These are phyloP conservation scores for Sebastes kiyomatsui DNA, from an alignment of 2,797 vertebrate genomes.

Conservation along the genomic window DNA sequence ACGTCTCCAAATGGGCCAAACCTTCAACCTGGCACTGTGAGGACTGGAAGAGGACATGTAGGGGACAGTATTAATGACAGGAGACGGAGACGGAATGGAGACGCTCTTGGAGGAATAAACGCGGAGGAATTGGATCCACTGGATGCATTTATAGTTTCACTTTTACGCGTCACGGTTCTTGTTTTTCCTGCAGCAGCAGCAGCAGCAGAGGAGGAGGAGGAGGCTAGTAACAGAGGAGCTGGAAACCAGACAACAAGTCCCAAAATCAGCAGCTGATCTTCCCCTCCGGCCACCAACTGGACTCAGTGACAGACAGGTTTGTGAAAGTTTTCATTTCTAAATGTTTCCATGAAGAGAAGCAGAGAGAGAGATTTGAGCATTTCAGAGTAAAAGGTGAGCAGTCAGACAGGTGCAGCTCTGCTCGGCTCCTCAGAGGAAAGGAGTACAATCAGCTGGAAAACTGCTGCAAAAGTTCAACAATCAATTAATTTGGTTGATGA, in stretches of 20 bases:
- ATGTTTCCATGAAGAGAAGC: not conserved
- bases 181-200: not conserved
- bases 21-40: constrained; percentile 14
- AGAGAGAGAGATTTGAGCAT: not conserved
- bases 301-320: constrained; percentile 1
- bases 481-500: not conserved
- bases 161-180: constrained; percentile 6
- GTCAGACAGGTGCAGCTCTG: constrained; percentile 13
- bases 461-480: too few relatives aligned
- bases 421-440: not conserved
- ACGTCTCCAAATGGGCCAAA: constrained; percentile 50
- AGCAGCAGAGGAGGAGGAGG: not conserved
- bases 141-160: not conserved
- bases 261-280: not conserved
- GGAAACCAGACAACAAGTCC: not conserved
- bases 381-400: not conserved
- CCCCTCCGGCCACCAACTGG: not conserved
- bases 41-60: not conserved
- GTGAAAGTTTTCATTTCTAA: not conserved
- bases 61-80: not conserved
- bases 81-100: not conserved
- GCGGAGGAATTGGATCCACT: not conserved
- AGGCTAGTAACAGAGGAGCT: not conserved
- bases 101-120: constrained; percentile 10
- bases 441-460: fast-evolving